phyloP scores from a whole-genome alignment of 2,888 invertebrate genomes.

The Diarsia rubi region DNA sequence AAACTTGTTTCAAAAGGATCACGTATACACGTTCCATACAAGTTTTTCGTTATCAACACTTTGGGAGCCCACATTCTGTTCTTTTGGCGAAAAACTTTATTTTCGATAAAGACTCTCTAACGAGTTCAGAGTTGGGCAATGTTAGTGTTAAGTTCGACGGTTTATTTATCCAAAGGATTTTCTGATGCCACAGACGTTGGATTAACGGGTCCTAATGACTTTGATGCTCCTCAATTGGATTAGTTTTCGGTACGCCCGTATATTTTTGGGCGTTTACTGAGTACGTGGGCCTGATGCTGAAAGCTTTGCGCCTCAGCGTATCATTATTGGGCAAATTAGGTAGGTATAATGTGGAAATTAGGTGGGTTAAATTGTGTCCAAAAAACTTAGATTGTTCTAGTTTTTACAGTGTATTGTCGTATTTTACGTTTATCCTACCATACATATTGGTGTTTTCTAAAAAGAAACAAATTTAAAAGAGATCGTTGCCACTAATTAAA shows the following conservation, averaged over 20 bases:
- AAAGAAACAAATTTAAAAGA: neutral
- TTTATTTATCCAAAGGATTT: conserved; percentile 71
- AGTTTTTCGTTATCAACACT: conserved; percentile 80
- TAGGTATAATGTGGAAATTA: conserved; percentile 14
- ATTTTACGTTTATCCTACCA: neutral
- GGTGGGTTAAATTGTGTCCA: too few species aligned
- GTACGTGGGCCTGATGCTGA: conserved; percentile 23
- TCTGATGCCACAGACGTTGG: conserved; percentile 70
- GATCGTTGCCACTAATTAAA: neutral
- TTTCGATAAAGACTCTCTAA: conserved; percentile 81
- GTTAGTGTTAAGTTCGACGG: conserved; percentile 64
- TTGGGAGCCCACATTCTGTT: conserved; percentile 73
- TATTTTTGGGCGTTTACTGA: conserved; percentile 49
- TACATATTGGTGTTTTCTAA: neutral
- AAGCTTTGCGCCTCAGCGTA: conserved; percentile 13
- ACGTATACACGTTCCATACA: conserved; percentile 77
- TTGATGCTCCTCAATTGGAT: conserved; percentile 66
- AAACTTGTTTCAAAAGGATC: conserved; percentile 77
- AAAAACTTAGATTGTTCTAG: neutral
- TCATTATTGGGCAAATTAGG: conserved; percentile 19
- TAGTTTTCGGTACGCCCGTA: conserved; percentile 61
- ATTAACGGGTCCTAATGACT: conserved; percentile 76
- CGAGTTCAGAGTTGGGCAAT: conserved; percentile 78
- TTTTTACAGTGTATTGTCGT: neutral
- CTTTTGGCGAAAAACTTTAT: conserved; percentile 74